Evolutionary conservation across 2,888 invertebrate species (phyloP).

Genomic region (Ophonus ardosiacus): DNA sequence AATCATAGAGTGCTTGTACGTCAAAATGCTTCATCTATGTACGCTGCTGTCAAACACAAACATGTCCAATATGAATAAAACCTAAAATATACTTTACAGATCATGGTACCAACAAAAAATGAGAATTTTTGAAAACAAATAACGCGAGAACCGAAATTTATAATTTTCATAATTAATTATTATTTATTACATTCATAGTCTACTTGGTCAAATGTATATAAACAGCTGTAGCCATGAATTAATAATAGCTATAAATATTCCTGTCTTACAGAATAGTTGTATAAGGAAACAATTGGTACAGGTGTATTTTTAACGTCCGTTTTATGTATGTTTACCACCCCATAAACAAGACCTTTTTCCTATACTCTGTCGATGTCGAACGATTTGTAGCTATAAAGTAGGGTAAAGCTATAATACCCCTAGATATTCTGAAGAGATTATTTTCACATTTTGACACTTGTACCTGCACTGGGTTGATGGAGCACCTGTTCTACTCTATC

Average conservation of each 20-base stretch:
- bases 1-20: no score
- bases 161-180: background rate
- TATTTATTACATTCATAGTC: background rate
- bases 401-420: constrained; percentile 46
- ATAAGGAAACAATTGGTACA: background rate
- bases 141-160: no score
- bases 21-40: no score
- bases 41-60: no score
- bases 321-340: constrained; percentile 47
- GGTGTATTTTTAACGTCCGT: constrained; percentile 43
- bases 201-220: background rate
- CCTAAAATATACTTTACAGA: no score
- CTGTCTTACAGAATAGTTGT: constrained; percentile 1
- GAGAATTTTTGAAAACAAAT: no score
- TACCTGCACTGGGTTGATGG: constrained; percentile 45
- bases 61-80: no score
- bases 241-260: constrained; percentile 31
- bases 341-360: constrained; percentile 36
- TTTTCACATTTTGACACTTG: constrained; percentile 66
- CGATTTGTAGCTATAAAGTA: constrained; percentile 55
- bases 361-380: constrained; percentile 39
- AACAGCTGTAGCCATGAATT: constrained; percentile 28
- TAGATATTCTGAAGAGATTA: constrained; percentile 64
- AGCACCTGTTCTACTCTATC: constrained; percentile 40
- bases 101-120: no score